phyloP scores from a whole-genome alignment of 2,888 invertebrate species.

The Mayetiola destructor region DNA sequence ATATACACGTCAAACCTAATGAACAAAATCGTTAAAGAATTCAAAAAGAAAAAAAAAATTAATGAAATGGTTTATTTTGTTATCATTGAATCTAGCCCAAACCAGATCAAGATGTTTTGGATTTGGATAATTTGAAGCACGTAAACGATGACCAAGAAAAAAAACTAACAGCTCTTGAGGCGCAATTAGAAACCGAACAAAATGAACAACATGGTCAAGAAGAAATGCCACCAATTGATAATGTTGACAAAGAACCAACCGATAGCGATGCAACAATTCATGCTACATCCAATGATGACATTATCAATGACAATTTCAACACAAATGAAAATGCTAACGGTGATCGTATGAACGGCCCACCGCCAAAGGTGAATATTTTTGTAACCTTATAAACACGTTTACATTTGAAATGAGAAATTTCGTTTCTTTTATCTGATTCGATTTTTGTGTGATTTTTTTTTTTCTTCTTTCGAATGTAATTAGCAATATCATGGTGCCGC shows the following conservation, averaged over 20 bases:
- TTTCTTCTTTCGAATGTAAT: not conserved
- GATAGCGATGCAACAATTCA: not conserved
- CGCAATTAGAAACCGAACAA: slow-evolving; percentile 18
- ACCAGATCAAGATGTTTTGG: slow-evolving; percentile 39
- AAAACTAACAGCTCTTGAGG: slow-evolving; percentile 17
- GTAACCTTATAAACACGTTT: not conserved
- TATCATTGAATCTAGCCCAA: slow-evolving; percentile 23
- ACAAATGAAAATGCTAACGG: not conserved
- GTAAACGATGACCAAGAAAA: slow-evolving; percentile 10
- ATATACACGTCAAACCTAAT: too few relatives aligned
- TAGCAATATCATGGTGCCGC: slow-evolving; percentile 43
- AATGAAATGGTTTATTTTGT: too few relatives aligned
- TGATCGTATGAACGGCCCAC: not conserved
- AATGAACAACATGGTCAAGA: slow-evolving; percentile 26
- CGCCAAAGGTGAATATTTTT: not conserved
- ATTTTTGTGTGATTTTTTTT: not conserved
- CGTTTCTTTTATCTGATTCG: not conserved
- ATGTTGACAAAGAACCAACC: not conserved
- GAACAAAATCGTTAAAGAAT: too few relatives aligned
- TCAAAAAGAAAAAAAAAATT: too few relatives aligned
- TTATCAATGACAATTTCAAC: not conserved
- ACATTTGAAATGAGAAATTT: not conserved
- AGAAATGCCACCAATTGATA: slow-evolving; percentile 42
- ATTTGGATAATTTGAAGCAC: slow-evolving; percentile 39
- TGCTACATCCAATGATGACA: not conserved